phyloP scores from a whole-genome alignment of 2,888 invertebrate genomes.

The Seladonia tumulorum region DNA sequence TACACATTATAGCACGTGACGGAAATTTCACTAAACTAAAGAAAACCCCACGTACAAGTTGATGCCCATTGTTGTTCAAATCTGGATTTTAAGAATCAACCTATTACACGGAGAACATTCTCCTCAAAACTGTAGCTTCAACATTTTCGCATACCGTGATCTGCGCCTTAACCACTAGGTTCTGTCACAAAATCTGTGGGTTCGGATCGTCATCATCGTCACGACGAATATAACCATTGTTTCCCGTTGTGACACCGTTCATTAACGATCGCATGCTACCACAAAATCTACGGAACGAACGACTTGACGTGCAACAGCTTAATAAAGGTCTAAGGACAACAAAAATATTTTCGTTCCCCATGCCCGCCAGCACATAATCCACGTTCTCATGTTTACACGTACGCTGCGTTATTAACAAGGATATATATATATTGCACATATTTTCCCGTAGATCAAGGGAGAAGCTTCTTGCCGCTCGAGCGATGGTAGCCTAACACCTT shows the following conservation, averaged over 20 bases:
- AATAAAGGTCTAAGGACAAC: not conserved
- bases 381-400: not conserved
- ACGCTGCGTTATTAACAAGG: not conserved
- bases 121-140: not conserved
- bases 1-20: not conserved
- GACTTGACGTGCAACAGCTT: not conserved
- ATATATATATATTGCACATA: slow-evolving; percentile 11
- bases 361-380: not conserved
- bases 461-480: not conserved
- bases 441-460: not conserved
- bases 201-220: not conserved
- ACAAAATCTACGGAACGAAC: not conserved
- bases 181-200: not conserved
- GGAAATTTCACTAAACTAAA: not conserved
- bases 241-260: not conserved
- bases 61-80: not conserved
- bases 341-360: not conserved
- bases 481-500: not conserved
- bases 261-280: not conserved
- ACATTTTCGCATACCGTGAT: not conserved
- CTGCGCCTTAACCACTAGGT: not conserved
- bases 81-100: not conserved
- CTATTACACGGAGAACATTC: not conserved
- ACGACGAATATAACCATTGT: not conserved
- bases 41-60: not conserved